These are phyloP conservation scores for Urosaurus nigricauda DNA, from an alignment of 2,797 vertebrate genomes.

Conservation along the genomic window DNA sequence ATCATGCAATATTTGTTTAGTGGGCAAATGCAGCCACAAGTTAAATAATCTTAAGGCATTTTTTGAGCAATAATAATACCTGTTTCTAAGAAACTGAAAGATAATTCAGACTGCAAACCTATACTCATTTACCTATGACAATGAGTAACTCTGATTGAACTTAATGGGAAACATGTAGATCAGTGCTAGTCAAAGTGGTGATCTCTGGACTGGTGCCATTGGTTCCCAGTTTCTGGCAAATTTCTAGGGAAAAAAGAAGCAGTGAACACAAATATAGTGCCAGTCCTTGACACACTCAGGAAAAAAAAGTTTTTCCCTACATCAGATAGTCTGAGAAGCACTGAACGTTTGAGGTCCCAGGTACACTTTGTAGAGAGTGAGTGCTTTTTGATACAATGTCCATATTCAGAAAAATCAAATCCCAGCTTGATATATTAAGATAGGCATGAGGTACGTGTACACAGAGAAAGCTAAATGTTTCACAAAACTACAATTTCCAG, in stretches of 20 bases:
- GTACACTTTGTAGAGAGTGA: no score
- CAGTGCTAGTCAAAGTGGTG: background rate
- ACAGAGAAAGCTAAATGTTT: no score
- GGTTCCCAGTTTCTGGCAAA: no score
- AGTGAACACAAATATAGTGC: no score
- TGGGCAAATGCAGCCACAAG: constrained; percentile 16
- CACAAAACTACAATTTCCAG: no score
- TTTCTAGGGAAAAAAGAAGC: no score
- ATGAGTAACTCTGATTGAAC: background rate
- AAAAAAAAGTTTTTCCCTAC: no score
- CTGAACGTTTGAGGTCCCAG: background rate
- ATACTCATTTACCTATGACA: background rate
- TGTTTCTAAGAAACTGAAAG: constrained; percentile 12
- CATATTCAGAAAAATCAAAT: background rate
- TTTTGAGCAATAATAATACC: constrained; percentile 1
- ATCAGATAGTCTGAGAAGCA: no score
- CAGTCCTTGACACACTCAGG: no score
- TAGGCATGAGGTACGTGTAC: no score
- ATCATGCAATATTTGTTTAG: constrained; percentile 28
- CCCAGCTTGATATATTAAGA: background rate
- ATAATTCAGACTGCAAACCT: constrained; percentile 5
- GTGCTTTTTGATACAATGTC: background rate
- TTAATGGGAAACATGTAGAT: background rate
- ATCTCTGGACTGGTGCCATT: background rate
- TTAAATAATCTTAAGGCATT: constrained; percentile 25